Evolutionary conservation across 1,140 invertebrate species (phyloP).

Genomic region (Diachasmimorpha longicaudata): DNA sequence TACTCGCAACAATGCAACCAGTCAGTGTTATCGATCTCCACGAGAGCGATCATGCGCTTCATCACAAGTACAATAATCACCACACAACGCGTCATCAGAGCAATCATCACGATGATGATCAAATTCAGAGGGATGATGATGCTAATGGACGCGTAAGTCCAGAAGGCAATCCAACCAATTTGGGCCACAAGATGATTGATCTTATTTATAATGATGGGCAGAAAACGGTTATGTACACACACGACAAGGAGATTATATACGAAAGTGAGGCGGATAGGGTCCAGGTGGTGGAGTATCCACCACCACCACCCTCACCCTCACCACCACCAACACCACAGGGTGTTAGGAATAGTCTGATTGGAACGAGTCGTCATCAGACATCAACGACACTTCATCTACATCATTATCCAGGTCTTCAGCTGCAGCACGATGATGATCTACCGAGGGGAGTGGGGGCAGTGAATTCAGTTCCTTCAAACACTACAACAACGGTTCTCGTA

Average conservation of each 20-base stretch:
- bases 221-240: slow-evolving; percentile 80
- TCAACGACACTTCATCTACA: slow-evolving; percentile 55
- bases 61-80: slow-evolving; percentile 62
- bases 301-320: slow-evolving; percentile 61
- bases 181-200: slow-evolving; percentile 75
- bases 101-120: slow-evolving; percentile 35
- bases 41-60: slow-evolving; percentile 66
- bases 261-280: slow-evolving; percentile 59
- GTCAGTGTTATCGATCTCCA: slow-evolving; percentile 72
- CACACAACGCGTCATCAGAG: slow-evolving; percentile 34
- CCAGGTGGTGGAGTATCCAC: slow-evolving; percentile 60
- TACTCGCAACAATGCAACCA: slow-evolving; percentile 79
- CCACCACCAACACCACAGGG: slow-evolving; percentile 52
- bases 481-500: slow-evolving; percentile 65
- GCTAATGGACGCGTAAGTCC: slow-evolving; percentile 67
- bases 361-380: slow-evolving; percentile 36
- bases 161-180: slow-evolving; percentile 61
- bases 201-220: slow-evolving; percentile 82
- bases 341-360: slow-evolving; percentile 59
- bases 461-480: slow-evolving; percentile 51
- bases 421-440: slow-evolving; percentile 61
- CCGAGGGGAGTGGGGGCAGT: slow-evolving; percentile 49
- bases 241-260: slow-evolving; percentile 62
- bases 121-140: slow-evolving; percentile 48
- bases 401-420: slow-evolving; percentile 59